phyloP scores from a whole-genome alignment of 1,140 invertebrate species.

The Leucophenga varia region DNA sequence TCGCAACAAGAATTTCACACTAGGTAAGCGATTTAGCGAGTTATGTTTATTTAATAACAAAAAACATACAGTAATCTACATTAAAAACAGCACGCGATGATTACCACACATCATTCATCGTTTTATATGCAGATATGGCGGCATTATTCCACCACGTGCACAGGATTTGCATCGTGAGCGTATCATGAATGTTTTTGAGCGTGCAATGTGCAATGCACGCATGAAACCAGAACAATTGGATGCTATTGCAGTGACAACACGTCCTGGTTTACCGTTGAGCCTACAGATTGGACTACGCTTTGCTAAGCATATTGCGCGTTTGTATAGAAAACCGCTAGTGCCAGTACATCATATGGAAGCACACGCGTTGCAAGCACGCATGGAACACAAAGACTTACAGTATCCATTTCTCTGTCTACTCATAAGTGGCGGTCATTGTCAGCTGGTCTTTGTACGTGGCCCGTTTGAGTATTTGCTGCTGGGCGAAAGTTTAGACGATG shows the following conservation, averaged over 20 bases:
- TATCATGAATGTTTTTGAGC: slow-evolving; percentile 73
- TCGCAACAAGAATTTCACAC: slow-evolving; percentile 78
- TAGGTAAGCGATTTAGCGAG: slow-evolving; percentile 66
- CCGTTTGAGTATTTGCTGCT: slow-evolving; percentile 78
- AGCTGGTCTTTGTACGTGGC: slow-evolving; percentile 75
- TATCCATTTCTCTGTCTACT: slow-evolving; percentile 91
- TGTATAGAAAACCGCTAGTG: slow-evolving; percentile 80
- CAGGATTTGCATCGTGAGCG: slow-evolving; percentile 76
- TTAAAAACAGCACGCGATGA: too few species aligned
- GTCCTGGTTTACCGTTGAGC: slow-evolving; percentile 80
- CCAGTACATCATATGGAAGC: slow-evolving; percentile 99
- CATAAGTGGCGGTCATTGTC: slow-evolving; percentile 90
- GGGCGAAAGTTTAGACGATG: slow-evolving; percentile 77
- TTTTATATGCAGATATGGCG: slow-evolving; percentile 87
- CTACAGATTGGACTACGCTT: slow-evolving; percentile 80
- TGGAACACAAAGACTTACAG: slow-evolving; percentile 64
- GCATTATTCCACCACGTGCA: slow-evolving; percentile 87
- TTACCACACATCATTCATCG: too few species aligned
- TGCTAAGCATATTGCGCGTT: slow-evolving; percentile 75
- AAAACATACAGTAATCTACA: too few species aligned
- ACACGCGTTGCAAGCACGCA: slow-evolving; percentile 85
- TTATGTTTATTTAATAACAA: too few species aligned
- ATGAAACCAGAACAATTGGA: slow-evolving; percentile 74
- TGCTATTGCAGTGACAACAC: slow-evolving; percentile 88
- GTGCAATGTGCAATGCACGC: slow-evolving; percentile 67